Evolutionary conservation across 1,140 invertebrate genomes (phyloP).

Genomic region (Micrasema longulum): DNA sequence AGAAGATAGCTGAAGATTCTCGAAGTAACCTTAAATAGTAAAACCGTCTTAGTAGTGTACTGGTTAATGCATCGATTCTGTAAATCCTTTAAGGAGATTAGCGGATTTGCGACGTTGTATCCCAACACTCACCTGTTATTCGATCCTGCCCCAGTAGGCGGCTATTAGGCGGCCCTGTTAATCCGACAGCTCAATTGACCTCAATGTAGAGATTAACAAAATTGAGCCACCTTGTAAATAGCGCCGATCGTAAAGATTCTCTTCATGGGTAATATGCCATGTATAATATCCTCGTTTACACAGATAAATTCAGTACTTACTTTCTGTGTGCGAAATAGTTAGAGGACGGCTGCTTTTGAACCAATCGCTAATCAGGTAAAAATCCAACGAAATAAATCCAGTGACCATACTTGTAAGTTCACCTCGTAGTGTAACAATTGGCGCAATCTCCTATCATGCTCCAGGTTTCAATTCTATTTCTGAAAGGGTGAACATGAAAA

Average conservation of each 20-base stretch:
- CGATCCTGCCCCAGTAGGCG: constrained; percentile 1
- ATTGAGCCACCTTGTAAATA: background rate
- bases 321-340: too few relatives aligned
- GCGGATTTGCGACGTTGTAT: background rate
- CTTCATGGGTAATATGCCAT: too few relatives aligned
- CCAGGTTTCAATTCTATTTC: too few relatives aligned
- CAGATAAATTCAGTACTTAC: too few relatives aligned
- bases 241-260: too few relatives aligned
- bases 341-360: too few relatives aligned
- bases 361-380: too few relatives aligned
- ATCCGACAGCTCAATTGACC: constrained; percentile 22
- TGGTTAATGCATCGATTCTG: constrained; percentile 22
- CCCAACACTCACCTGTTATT: constrained; percentile 3
- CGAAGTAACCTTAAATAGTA: constrained; percentile 11
- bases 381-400: too few relatives aligned
- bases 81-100: constrained; percentile 29
- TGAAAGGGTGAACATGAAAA: too few relatives aligned
- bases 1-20: background rate
- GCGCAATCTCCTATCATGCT: too few relatives aligned
- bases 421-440: too few relatives aligned
- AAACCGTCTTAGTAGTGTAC: background rate
- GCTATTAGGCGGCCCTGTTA: constrained; percentile 16
- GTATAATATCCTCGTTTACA: background rate
- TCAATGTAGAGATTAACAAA: constrained; percentile 5
- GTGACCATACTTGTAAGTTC: too few relatives aligned